phyloP scores from a whole-genome alignment of 2,113 vertebrate species.

The Spea multiplicata region DNA sequence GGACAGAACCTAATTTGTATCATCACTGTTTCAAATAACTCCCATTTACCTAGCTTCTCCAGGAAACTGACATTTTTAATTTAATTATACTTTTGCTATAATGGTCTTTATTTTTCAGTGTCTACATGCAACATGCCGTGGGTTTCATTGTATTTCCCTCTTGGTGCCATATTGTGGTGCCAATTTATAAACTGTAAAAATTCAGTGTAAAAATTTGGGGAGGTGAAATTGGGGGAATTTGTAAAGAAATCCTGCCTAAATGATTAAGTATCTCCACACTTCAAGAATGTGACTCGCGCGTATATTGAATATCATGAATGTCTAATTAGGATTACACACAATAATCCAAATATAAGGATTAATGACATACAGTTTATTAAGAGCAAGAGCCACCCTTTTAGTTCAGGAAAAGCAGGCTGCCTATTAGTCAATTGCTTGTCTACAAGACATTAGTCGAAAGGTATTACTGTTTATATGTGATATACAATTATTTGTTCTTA shows the following conservation, averaged over 20 bases:
- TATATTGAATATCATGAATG: conserved; percentile 29
- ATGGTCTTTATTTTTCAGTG: conserved; percentile 83
- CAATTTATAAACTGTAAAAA: conserved; percentile 81
- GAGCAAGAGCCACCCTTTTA: too few species aligned
- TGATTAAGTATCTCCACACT: conserved; percentile 55
- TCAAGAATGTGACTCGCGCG: conserved; percentile 46
- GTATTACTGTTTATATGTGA: too few species aligned
- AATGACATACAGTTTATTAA: too few species aligned
- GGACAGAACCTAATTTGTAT: conserved; percentile 74
- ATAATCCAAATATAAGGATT: conserved; percentile 30
- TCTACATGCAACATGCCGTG: conserved; percentile 65
- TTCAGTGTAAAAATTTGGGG: conserved; percentile 65
- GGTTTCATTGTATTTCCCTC: conserved; percentile 54
- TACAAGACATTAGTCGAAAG: too few species aligned
- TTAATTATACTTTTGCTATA: conserved; percentile 82
- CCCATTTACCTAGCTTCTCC: conserved; percentile 69
- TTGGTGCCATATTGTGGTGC: conserved; percentile 56
- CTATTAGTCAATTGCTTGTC: too few species aligned
- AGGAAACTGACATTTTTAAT: conserved; percentile 77
- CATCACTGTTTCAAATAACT: conserved; percentile 78
- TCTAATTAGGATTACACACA: conserved; percentile 18
- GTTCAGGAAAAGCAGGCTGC: too few species aligned
- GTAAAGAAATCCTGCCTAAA: conserved; percentile 59
- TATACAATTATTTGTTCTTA: too few species aligned
- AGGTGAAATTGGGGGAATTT: conserved; percentile 59